These are phyloP conservation scores for Aproaerema taeniolella DNA, from an alignment of 2,888 invertebrate species.

Conservation along the genomic window DNA sequence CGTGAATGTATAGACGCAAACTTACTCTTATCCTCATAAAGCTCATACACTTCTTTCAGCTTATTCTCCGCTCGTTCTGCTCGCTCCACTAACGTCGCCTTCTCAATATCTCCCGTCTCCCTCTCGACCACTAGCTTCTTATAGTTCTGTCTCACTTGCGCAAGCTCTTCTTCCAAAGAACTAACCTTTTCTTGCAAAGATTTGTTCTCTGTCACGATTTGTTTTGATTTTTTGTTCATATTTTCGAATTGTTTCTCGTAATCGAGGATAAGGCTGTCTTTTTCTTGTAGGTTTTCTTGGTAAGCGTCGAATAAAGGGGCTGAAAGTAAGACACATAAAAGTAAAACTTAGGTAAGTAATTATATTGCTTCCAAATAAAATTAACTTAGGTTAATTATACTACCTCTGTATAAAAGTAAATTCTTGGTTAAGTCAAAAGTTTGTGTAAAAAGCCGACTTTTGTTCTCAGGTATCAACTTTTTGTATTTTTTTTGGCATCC, in stretches of 20 bases:
- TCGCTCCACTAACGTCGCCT: constrained; percentile 77
- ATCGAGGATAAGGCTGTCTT: constrained; percentile 82
- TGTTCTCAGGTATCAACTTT: too few relatives aligned
- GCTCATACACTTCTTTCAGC: constrained; percentile 83
- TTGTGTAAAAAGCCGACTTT: too few relatives aligned
- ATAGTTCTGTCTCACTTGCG: constrained; percentile 54
- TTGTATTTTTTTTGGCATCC: too few relatives aligned
- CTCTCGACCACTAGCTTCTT: constrained; percentile 59
- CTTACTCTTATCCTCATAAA: constrained; percentile 85
- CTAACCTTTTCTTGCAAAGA: constrained; percentile 61
- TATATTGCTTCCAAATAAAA: too few relatives aligned
- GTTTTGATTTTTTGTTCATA: constrained; percentile 84
- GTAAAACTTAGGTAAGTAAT: too few relatives aligned
- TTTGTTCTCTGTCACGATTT: constrained; percentile 84
- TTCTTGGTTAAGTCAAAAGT: too few relatives aligned
- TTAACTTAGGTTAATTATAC: too few relatives aligned
- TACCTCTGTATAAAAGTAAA: too few relatives aligned
- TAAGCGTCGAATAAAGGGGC: constrained; percentile 87
- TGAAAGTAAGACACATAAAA: too few relatives aligned
- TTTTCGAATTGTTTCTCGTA: constrained; percentile 84
- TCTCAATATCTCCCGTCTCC: constrained; percentile 65
- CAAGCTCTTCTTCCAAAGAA: constrained; percentile 47
- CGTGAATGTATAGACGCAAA: too few relatives aligned
- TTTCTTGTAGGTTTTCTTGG: constrained; percentile 86
- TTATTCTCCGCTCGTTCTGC: constrained; percentile 84